Conservation (phyloP, 2,113 vertebrate genomes). For the Apus apus region DNA sequence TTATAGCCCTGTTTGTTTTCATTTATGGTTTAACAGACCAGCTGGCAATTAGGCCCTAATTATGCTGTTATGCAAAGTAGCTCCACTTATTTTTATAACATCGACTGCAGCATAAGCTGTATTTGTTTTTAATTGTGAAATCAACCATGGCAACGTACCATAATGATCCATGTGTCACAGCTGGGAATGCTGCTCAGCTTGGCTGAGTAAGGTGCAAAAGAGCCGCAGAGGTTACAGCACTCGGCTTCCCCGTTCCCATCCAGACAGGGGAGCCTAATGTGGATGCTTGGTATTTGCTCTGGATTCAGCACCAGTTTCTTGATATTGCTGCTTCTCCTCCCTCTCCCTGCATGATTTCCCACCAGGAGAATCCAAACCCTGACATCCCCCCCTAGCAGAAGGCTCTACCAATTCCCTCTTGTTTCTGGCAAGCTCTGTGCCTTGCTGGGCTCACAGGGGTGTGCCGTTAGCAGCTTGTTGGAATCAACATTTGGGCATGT, state of each 20-base stretch:
- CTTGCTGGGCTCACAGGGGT: not conserved
- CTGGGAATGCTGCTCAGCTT: conserved; percentile 38
- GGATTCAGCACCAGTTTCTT: not conserved
- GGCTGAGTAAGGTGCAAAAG: not conserved
- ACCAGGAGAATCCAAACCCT: not conserved
- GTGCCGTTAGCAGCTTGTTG: not conserved
- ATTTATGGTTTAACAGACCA: conserved; percentile 52
- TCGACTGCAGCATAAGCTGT: not conserved
- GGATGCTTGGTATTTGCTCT: not conserved
- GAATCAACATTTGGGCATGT: not conserved
- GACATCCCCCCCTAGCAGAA: not conserved
- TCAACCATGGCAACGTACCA: conserved; percentile 23
- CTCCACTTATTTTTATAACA: conserved; percentile 54
- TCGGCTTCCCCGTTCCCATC: fast-evolving
- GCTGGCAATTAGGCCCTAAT: conserved; percentile 59
- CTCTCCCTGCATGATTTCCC: not conserved
- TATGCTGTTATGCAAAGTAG: conserved; percentile 65
- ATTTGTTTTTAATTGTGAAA: conserved; percentile 55
- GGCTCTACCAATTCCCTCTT: not conserved
- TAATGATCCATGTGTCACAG: conserved; percentile 10
- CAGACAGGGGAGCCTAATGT: not conserved
- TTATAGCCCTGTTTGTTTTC: conserved; percentile 62
- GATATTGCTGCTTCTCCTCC: not conserved
- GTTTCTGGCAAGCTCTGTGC: fast-evolving
- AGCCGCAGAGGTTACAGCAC: not conserved